Percentiles rank a stretch among this genome's conserved stretches.
phyloP scores from a whole-genome alignment of 64 coral and sea anemone genomes.

The Acropora yongei region DNA sequence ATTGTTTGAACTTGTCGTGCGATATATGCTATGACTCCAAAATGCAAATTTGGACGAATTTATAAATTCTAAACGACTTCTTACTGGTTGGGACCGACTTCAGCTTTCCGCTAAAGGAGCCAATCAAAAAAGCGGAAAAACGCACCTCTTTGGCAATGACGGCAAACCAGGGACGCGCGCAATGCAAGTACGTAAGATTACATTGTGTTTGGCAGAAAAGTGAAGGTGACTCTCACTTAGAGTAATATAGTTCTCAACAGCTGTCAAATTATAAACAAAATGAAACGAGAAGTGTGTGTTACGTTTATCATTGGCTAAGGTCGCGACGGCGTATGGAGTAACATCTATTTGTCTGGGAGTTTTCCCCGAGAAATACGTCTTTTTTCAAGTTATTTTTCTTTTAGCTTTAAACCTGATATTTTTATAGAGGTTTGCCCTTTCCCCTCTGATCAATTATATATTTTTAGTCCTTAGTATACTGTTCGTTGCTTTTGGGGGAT shows the following conservation, averaged over 20 bases:
- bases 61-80: slow-evolving; percentile 34
- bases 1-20: slow-evolving; percentile 43
- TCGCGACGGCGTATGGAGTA: background rate
- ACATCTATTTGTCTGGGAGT: too few relatives aligned
- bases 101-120: slow-evolving; percentile 26
- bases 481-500: too few relatives aligned
- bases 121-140: slow-evolving; percentile 33
- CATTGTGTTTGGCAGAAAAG: background rate
- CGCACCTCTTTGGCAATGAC: background rate
- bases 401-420: too few relatives aligned
- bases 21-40: slow-evolving; percentile 28
- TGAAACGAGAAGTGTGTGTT: background rate
- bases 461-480: background rate
- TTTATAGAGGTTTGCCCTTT: too few relatives aligned
- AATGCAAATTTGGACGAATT: slow-evolving; percentile 67
- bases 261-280: slow-evolving; percentile 16
- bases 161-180: background rate
- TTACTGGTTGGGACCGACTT: slow-evolving; percentile 38
- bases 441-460: too few relatives aligned
- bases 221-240: background rate
- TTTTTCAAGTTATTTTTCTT: too few relatives aligned
- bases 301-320: background rate
- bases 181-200: slow-evolving; percentile 5
- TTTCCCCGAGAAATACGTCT: background rate
- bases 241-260: background rate